phyloP scores from a whole-genome alignment of 2,888 invertebrate species.

The Oxycera nigricornis region DNA sequence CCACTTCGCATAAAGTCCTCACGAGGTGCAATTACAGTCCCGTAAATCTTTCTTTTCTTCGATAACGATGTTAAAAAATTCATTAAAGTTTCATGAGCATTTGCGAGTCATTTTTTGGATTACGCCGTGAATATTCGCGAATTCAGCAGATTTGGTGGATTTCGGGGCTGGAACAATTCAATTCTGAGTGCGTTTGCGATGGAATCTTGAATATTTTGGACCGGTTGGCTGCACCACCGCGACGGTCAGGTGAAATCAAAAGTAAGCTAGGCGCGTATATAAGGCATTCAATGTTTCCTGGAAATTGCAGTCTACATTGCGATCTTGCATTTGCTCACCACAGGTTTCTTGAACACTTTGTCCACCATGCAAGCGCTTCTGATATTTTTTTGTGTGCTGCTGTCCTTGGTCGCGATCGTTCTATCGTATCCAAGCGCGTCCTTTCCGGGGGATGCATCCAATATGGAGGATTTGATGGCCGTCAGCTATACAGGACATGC shows the following conservation, averaged over 20 bases:
- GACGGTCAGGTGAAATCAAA: not conserved
- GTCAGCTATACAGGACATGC: not conserved
- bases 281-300: not conserved
- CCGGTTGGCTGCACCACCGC: not conserved
- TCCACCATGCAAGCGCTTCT: not conserved
- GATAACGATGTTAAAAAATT: not conserved
- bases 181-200: not conserved
- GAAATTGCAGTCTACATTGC: not conserved
- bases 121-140: not conserved
- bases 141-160: not conserved
- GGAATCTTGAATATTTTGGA: not conserved
- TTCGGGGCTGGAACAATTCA: not conserved
- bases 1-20: not conserved
- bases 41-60: not conserved
- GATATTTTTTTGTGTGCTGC: not conserved
- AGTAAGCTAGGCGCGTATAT: not conserved
- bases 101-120: not conserved
- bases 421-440: not conserved
- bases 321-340: not conserved
- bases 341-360: not conserved
- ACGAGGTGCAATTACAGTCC: not conserved
- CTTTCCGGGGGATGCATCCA: not conserved
- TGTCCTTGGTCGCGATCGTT: not conserved
- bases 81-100: not conserved
- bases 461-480: not conserved